Conservation (phyloP, 1,140 invertebrate species). For the Eciton burchellii region DNA sequence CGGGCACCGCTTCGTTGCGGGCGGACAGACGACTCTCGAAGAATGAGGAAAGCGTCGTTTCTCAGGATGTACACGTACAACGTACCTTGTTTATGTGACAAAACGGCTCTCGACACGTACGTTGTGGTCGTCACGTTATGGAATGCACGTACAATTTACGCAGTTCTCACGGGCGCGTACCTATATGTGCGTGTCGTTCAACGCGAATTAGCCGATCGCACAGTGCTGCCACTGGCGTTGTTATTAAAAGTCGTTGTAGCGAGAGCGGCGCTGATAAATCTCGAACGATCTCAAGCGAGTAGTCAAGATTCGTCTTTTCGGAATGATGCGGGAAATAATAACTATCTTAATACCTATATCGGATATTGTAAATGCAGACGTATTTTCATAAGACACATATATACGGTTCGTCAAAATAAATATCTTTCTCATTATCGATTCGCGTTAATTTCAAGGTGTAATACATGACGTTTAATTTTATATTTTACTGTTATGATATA, state of each 20-base stretch:
- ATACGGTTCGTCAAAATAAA: too few species aligned
- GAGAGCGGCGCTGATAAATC: constrained; percentile 14
- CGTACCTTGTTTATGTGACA: constrained; percentile 22
- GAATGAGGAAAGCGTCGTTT: neutral
- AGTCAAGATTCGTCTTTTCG: neutral
- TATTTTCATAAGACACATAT: too few species aligned
- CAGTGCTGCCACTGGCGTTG: constrained; percentile 74
- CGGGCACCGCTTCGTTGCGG: neutral
- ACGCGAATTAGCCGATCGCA: constrained; percentile 73
- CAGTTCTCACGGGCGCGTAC: constrained; percentile 70
- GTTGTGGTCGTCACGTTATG: neutral
- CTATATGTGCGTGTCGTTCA: constrained; percentile 71
- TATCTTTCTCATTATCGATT: too few species aligned
- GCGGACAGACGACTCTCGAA: neutral
- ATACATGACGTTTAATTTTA: too few species aligned
- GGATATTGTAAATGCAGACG: too few species aligned
- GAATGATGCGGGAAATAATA: neutral
- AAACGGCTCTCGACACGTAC: constrained; percentile 3
- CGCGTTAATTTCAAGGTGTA: too few species aligned
- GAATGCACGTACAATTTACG: constrained; percentile 71
- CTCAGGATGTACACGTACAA: neutral
- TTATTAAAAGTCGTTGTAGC: constrained; percentile 5
- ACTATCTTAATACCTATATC: too few species aligned
- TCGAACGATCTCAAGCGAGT: neutral
- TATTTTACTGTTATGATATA: too few species aligned